Percentiles rank a stretch among this genome's conserved stretches.
These are phyloP conservation scores for Taeniopygia guttata DNA, from an alignment of 2,797 vertebrate species.

Conservation along the genomic window DNA sequence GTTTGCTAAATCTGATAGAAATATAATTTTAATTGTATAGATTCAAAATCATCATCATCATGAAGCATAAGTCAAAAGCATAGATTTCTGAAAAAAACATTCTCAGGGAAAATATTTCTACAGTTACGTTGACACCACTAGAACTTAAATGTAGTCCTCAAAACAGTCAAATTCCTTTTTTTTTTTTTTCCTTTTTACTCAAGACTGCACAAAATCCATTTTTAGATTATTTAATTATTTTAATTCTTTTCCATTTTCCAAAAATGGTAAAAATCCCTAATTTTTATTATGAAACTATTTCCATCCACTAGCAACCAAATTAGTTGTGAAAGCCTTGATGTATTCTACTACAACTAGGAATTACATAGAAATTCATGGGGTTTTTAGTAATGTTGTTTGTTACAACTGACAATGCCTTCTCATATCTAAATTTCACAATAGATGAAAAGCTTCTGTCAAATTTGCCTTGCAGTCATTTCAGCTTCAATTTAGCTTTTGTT, in stretches of 20 bases:
- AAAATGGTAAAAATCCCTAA: not conserved
- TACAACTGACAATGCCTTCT: not conserved
- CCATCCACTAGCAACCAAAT: not conserved
- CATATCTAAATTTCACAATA: not conserved
- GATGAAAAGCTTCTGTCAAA: not conserved
- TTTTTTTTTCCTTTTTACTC: not conserved
- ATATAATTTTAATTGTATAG: not conserved
- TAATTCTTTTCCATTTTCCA: not conserved
- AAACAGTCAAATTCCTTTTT: not conserved
- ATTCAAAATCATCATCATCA: not conserved
- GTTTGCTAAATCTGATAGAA: not conserved
- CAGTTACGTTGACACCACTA: not conserved
- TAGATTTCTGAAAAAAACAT: not conserved
- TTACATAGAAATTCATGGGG: not conserved
- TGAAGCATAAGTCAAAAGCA: not conserved
- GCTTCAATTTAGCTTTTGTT: not conserved
- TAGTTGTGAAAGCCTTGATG: not conserved
- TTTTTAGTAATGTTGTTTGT: not conserved
- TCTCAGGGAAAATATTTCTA: not conserved
- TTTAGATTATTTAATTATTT: not conserved
- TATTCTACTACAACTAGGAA: not conserved
- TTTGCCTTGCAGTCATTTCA: not conserved
- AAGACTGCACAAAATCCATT: fast-evolving
- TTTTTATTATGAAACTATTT: not conserved
- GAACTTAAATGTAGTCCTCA: not conserved